Conservation (phyloP, 2,113 vertebrate genomes). For the Kryptolebias marmoratus region DNA sequence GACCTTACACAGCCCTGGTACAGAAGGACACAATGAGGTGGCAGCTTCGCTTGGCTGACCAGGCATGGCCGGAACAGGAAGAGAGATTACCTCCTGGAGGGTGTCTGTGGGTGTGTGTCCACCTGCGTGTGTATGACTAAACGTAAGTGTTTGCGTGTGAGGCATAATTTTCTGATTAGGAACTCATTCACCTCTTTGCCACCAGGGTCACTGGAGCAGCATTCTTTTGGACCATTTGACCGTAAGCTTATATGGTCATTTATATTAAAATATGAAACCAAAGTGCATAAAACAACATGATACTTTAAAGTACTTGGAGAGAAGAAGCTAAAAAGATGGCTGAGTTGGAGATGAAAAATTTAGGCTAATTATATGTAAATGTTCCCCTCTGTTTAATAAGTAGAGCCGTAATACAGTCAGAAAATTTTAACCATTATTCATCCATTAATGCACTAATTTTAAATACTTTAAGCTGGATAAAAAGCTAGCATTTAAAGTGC, state of each 20-base stretch:
- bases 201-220: slow-evolving; percentile 45
- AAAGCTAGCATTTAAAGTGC: too few species aligned
- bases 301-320: not conserved
- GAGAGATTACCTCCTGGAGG: slow-evolving; percentile 69
- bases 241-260: not conserved
- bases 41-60: slow-evolving; percentile 72
- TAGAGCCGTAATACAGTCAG: too few species aligned
- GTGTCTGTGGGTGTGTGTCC: slow-evolving; percentile 20
- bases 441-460: too few species aligned
- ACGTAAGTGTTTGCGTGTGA: slow-evolving; percentile 9
- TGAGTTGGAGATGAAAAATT: not conserved
- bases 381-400: too few species aligned
- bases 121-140: slow-evolving; percentile 9
- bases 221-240: slow-evolving; percentile 26
- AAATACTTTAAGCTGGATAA: too few species aligned
- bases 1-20: slow-evolving; percentile 47
- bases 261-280: not conserved
- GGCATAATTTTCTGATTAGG: slow-evolving; percentile 54
- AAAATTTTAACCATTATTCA: too few species aligned
- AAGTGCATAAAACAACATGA: not conserved
- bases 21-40: slow-evolving; percentile 73
- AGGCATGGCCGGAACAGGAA: slow-evolving; percentile 68
- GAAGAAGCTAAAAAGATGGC: not conserved
- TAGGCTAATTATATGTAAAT: too few species aligned
- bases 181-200: slow-evolving; percentile 43